These are phyloP conservation scores for Mercenaria mercenaria DNA, from an alignment of 1,140 invertebrate species.

Conservation along the genomic window DNA sequence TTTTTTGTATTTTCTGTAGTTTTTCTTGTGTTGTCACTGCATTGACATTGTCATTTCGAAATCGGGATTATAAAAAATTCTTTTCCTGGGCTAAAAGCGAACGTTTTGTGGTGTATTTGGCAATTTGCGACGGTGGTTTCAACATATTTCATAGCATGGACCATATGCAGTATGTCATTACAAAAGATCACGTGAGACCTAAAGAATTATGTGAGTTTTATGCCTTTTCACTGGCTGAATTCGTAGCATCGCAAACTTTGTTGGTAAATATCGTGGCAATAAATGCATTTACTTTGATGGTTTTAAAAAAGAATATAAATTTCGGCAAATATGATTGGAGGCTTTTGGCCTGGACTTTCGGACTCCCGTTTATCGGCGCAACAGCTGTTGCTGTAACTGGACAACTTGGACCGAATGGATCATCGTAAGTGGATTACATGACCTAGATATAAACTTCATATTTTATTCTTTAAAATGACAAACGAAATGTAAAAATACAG, in stretches of 20 bases:
- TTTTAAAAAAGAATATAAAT: slow-evolving; percentile 59
- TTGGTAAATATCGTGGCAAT: slow-evolving; percentile 69
- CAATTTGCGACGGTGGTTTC: slow-evolving; percentile 64
- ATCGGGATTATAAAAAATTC: slow-evolving; percentile 43
- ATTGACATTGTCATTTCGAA: slow-evolving; percentile 58
- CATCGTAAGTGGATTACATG: slow-evolving; percentile 64
- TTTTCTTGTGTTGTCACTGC: slow-evolving; percentile 47
- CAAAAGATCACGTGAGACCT: slow-evolving; percentile 63
- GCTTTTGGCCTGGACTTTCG: slow-evolving; percentile 64
- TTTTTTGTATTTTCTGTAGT: slow-evolving; percentile 66
- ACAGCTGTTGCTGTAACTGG: slow-evolving; percentile 8
- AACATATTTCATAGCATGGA: slow-evolving; percentile 66
- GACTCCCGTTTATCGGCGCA: slow-evolving; percentile 62
- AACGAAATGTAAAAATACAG: background rate
- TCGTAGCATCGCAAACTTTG: slow-evolving; percentile 66
- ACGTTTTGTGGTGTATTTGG: slow-evolving; percentile 69
- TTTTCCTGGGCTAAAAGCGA: slow-evolving; percentile 69
- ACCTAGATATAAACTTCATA: background rate
- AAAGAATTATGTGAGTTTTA: slow-evolving; percentile 63
- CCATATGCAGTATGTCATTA: slow-evolving; percentile 66
- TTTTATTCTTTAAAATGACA: background rate
- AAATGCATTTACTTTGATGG: slow-evolving; percentile 68
- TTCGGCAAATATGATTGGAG: slow-evolving; percentile 64
- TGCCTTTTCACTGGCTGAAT: slow-evolving; percentile 61
- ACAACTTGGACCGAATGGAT: slow-evolving; percentile 64